Conservation (phyloP, 2,888 invertebrate genomes). For the Cyclophora punctaria region DNA sequence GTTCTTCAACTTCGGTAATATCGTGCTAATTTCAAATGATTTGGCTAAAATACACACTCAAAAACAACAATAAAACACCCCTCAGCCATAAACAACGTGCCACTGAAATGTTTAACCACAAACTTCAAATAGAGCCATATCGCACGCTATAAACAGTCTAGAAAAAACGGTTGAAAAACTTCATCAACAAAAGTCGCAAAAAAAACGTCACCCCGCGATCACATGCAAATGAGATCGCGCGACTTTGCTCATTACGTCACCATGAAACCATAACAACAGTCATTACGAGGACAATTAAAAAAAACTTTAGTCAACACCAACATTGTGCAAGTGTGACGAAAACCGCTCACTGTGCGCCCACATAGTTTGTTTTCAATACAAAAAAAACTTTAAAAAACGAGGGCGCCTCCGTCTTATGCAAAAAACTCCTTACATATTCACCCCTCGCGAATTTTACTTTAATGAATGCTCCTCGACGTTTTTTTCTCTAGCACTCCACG, state of each 20-base stretch:
- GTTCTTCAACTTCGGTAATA: conserved; percentile 1
- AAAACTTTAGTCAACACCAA: conserved; percentile 61
- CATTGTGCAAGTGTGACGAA: conserved; percentile 68
- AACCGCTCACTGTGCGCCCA: conserved; percentile 71
- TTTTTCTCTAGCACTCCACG: conserved; percentile 56
- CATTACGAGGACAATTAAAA: conserved; percentile 70
- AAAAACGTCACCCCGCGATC: conserved; percentile 55
- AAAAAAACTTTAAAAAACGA: conserved; percentile 57
- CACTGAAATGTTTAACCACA: conserved; percentile 69
- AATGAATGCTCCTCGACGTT: conserved; percentile 69
- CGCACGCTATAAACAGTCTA: conserved; percentile 53
- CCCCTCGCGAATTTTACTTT: conserved; percentile 72
- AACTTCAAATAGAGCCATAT: conserved; percentile 63
- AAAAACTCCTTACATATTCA: conserved; percentile 74
- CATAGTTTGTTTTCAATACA: conserved; percentile 64
- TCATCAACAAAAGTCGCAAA: conserved; percentile 61
- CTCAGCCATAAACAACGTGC: conserved; percentile 58
- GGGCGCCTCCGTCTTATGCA: conserved; percentile 73
- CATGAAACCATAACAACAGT: conserved; percentile 72
- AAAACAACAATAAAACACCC: conserved; percentile 56
- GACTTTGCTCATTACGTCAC: conserved; percentile 62
- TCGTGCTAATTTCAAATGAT: conserved; percentile 38
- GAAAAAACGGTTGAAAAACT: conserved; percentile 59
- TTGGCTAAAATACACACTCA: conserved; percentile 43
- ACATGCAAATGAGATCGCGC: conserved; percentile 69